Base-by-base conservation (phyloP, 2,797 vertebrate species). In the Garrulus glandarius region DNA sequence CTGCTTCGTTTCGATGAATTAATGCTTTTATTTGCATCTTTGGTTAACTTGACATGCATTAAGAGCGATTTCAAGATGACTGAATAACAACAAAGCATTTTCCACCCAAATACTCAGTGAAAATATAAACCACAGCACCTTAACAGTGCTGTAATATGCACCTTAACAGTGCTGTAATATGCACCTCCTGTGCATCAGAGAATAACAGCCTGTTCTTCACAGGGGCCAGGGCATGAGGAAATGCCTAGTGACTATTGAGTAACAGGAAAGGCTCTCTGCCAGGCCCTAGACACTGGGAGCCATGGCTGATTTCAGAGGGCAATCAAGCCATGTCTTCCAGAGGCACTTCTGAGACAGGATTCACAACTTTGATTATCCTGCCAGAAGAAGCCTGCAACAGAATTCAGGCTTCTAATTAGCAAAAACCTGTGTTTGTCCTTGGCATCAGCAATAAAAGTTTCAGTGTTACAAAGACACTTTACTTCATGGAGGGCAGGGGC, bases 21-120 rank as follows among this genome's bases (percentile, higher is more conserved):
- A 83, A 70, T 41, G 32, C 52, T 83, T 91, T 86, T 41, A 71
- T 79, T 93, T 79, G 39, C 55, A 82, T 69, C 59, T 94, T 79
- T 76, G 32, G 47, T 87, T 87, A 81, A 82, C 63, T 14, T 84
- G 89, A 70, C 10, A 0, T 52, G 50, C 55, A 84, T 41, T 72
- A 39, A 74, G 63, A 60, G 49, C 11, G 60, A 70, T 77, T 94
- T 97, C 71, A 60, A 92, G 92, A 77, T 57, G 87, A 92, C 87
- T 83, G 93, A 91, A 39, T 89, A 91, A 87, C 60, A 77, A 89
- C 56, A 95, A 95, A 95, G 91, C 82, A 15, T 87, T 80, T 79
- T 57, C 52, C 78, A 85, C 93, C 56, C 87, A 87, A 93, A 93
- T 47, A 79, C 29, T 47, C 5, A 4, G 32, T 63, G 87, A 67